Conservation (phyloP, 2,113 vertebrate species). For the Heptranchias perlo region DNA sequence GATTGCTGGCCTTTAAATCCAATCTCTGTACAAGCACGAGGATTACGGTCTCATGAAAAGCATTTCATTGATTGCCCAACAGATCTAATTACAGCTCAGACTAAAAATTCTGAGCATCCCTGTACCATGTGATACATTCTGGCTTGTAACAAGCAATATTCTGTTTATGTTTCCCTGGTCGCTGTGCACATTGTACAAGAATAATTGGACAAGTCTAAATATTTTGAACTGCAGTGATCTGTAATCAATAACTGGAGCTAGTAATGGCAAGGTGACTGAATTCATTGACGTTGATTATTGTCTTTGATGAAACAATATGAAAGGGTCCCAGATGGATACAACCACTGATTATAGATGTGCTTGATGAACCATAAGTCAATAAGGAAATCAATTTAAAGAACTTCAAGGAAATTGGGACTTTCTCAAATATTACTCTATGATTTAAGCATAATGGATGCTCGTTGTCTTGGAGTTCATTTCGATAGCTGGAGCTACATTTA, state of each 20-base stretch:
- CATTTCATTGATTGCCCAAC: not conserved
- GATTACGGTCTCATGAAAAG: not conserved
- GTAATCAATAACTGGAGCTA: conserved; percentile 20
- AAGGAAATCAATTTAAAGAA: conserved; percentile 31
- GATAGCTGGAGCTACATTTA: not conserved
- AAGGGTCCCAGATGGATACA: conserved; percentile 19
- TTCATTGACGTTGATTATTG: conserved; percentile 26
- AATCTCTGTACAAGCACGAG: not conserved
- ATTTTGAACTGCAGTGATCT: not conserved
- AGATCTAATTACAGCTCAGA: not conserved
- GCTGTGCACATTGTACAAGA: not conserved
- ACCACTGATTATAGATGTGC: conserved; percentile 18
- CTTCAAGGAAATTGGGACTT: conserved; percentile 10
- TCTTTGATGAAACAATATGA: not conserved
- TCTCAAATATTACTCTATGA: not conserved
- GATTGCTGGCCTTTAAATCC: not conserved
- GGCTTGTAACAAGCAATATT: not conserved
- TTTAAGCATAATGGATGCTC: not conserved
- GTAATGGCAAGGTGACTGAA: not conserved
- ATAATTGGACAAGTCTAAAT: not conserved
- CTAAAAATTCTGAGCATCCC: not conserved
- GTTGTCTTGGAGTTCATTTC: not conserved
- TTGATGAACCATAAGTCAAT: conserved; percentile 22
- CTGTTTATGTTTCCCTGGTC: not conserved
- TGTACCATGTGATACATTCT: not conserved